Conservation (phyloP, 1,140 invertebrate species). For the Belonocnema kinseyi region DNA sequence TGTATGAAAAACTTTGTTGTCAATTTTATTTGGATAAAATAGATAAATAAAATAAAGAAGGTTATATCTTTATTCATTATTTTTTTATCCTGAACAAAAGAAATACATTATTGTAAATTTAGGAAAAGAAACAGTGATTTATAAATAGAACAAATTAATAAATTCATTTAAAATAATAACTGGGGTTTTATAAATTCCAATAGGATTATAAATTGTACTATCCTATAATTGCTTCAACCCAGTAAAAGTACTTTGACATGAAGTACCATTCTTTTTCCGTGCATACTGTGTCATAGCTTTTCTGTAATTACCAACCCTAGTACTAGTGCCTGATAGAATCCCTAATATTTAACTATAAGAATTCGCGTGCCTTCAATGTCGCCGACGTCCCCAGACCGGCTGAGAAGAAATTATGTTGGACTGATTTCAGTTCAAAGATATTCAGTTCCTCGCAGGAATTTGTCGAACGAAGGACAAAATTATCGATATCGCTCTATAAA, state of each 20-base stretch:
- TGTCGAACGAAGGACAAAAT: constrained; percentile 24
- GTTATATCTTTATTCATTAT: no score
- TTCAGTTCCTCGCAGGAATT: constrained; percentile 31
- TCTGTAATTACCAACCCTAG: not conserved
- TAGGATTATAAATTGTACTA: no score
- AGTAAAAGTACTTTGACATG: constrained; percentile 5
- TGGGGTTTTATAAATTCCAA: no score
- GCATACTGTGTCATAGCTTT: not conserved
- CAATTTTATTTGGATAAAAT: no score
- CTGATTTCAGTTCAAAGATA: constrained; percentile 41
- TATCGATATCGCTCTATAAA: constrained; percentile 11
- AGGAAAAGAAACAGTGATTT: not conserved
- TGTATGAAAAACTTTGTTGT: no score
- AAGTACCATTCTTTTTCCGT: not conserved
- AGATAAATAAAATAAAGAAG: no score
- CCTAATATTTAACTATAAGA: constrained; percentile 30
- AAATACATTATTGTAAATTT: not conserved
- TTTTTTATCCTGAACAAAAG: not conserved
- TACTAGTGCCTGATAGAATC: constrained; percentile 9
- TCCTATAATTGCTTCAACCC: not conserved
- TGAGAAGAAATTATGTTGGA: constrained; percentile 48
- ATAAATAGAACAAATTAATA: no score
- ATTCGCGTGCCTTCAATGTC: constrained; percentile 53
- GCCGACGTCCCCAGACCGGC: constrained; percentile 54
- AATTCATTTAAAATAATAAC: no score